Base-by-base conservation (phyloP, 2,113 vertebrate genomes). In the Melanostigma gelatinosum region DNA sequence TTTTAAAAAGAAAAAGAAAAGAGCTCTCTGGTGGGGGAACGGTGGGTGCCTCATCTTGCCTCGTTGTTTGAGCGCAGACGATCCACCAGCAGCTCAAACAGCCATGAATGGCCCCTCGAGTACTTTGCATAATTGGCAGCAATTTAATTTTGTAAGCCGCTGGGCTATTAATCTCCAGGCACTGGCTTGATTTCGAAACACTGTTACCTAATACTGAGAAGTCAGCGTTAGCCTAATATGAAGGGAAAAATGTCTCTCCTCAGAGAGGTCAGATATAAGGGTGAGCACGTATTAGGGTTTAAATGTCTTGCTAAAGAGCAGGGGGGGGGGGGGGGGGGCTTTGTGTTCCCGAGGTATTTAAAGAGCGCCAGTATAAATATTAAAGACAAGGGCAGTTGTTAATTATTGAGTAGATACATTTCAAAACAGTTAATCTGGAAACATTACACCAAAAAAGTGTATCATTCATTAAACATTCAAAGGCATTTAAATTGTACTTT, bases 41-140 rank as follows among this genome's bases (percentile, higher is more conserved):
- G 67, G 54, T 44, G 67, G 32, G 54, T 44, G 75, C 38, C 32
- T 80, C 29, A 0, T 77, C 40, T 13, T 61, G 46, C 29, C 46
- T 9, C 34, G 69, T 60, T 64, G 66, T 52, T 13, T 50, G 65
- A 87, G 54, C 52, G 1, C 46, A 36, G 76, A 38, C 72, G 9
- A 57, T 72, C 76, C n/a, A 72, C 58, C 67, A 65, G 34, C 52
- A 82, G 81, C 81, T 85, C 73, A 74, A 83, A 87, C 73, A 60
- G 48, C 77, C 77, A 81, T 70, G 52, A 92, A 88, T 90, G 78
- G 83, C 84, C 89, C 82, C 77, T 89, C 76, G 58, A 88, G 63
- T 71, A 70, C 77, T 90, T 87, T 81, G 62, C 84, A 84, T 88
- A 91, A 90, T 91, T 85, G 83, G 78, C 75, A 90, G 79, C 83